phyloP scores from a whole-genome alignment of 2,113 vertebrate genomes.

The Psophia crepitans region DNA sequence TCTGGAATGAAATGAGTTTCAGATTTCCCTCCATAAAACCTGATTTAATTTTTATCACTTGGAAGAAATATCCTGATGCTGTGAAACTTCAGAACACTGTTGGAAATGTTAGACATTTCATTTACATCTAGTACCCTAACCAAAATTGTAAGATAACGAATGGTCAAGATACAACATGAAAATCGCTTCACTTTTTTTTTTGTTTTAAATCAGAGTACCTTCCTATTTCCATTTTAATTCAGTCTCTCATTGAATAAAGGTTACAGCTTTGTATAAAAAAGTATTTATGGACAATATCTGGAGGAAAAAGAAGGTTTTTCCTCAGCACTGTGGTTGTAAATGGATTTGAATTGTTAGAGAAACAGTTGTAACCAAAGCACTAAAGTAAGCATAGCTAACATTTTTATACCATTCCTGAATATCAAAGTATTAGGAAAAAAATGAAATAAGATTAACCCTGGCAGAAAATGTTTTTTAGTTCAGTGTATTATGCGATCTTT shows the following conservation, averaged over 20 bases:
- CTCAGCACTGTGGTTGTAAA: neutral
- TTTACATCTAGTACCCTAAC: neutral
- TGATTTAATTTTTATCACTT: neutral
- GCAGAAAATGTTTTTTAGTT: neutral
- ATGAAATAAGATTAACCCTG: neutral
- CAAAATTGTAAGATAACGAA: neutral
- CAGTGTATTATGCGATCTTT: neutral
- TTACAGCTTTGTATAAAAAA: neutral
- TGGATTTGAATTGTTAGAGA: neutral
- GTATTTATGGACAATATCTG: neutral
- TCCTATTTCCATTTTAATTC: neutral
- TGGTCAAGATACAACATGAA: neutral
- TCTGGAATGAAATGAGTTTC: conserved; percentile 1
- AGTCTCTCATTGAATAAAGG: neutral
- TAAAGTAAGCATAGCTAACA: neutral
- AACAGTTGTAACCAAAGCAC: neutral
- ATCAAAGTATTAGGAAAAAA: neutral
- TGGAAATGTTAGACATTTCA: neutral
- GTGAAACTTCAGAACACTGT: neutral
- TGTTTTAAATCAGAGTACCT: neutral
- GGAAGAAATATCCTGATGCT: neutral
- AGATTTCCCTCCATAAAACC: neutral
- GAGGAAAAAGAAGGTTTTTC: neutral
- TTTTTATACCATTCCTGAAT: neutral
- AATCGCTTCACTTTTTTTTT: neutral